These are phyloP conservation scores for Nyctibius bracteatus DNA, from an alignment of 2,113 vertebrate genomes.

Conservation along the genomic window DNA sequence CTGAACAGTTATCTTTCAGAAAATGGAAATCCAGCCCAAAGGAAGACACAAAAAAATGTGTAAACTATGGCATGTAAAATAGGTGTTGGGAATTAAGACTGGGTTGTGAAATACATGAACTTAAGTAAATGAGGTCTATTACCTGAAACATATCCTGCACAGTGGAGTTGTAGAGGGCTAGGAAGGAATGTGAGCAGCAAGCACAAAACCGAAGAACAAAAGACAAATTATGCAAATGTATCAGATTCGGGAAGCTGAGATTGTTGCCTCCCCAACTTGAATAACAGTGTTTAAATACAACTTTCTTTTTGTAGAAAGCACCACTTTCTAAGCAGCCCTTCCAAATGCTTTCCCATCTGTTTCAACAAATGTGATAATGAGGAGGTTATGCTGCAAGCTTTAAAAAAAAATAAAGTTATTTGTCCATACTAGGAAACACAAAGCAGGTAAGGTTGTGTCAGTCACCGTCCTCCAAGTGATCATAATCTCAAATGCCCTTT, in stretches of 20 bases:
- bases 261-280: constrained; percentile 55
- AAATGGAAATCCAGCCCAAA: constrained; percentile 45
- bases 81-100: not conserved
- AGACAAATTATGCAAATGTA: constrained; percentile 44
- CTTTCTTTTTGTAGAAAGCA: constrained; percentile 71
- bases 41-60: not conserved
- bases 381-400: constrained; percentile 62
- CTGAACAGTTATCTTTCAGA: constrained; percentile 38
- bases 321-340: constrained; percentile 46
- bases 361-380: constrained; percentile 78
- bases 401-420: constrained; percentile 1
- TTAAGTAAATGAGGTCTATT: not conserved
- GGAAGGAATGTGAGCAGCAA: constrained; percentile 32
- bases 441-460: constrained; percentile 30
- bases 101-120: not conserved
- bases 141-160: not conserved
- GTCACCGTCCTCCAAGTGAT: accelerated
- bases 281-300: constrained; percentile 60
- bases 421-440: not conserved
- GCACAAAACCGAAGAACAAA: constrained; percentile 32
- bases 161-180: not conserved
- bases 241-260: constrained; percentile 30
- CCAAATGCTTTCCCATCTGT: constrained; percentile 80
- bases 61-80: not conserved
- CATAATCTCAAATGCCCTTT: not conserved